Base-by-base conservation (phyloP, 2,797 vertebrate genomes). In the Chloroceryle inda region DNA sequence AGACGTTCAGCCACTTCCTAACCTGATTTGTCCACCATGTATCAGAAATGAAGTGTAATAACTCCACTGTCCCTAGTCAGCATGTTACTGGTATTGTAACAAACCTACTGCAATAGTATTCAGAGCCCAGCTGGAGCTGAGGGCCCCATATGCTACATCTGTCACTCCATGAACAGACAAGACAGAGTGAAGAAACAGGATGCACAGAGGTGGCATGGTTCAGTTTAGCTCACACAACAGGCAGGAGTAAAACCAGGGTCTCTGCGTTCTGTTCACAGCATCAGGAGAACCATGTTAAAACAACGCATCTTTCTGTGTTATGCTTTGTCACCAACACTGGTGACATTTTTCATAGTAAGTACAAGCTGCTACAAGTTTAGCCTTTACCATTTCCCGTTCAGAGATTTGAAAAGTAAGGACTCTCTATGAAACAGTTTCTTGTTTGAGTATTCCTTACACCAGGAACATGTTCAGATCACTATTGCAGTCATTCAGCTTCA, bases 311-410 rank as follows among this genome's bases (percentile, higher is more conserved):
- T 67, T 49, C 40, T 40, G 12, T 31, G n/a, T 64, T 94, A 23
- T 0, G 0, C 33, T 94, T 77, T 7, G 0, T 11, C 69, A 75
- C 42, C 58, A 50, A 8, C 0, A 0, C 2, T 42, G 14, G 23
- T 83, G 23, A 47, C 11, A 47, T 42, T 66, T 56, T 83, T 81
- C 61, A 37, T n/a, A 72, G 20, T 20, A 85, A 81, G 23, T 31
- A 74, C 27, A 85, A 82, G 37, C 9, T 66, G 22, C 42, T 74
- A 42, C 31, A 89, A 67, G 45, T 64, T 88, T 33, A 86, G 45
- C 29, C 33, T 93, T 92, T 59, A 66, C 21, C 20, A 93, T 80
- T 63, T 64, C 38, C 44, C 53, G 21, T 53, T 80, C 49, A 38
- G 2, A 75, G 38, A 72, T 35, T 31, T 52, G 53, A 85, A 72